Base-by-base conservation (phyloP, 2,797 vertebrate species). In the Psittacula derbiana region DNA sequence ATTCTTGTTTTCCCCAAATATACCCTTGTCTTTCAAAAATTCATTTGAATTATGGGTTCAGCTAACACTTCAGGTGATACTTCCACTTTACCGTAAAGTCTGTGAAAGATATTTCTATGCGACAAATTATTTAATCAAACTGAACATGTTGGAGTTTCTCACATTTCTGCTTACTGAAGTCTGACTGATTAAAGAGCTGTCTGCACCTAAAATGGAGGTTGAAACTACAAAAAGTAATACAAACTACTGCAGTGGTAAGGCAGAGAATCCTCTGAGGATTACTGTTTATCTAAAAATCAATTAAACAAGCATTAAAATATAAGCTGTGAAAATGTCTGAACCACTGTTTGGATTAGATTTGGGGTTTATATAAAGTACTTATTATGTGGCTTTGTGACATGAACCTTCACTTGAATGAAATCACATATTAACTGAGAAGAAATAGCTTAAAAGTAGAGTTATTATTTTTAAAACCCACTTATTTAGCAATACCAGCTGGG, bases 391-490 rank as follows among this genome's bases (percentile, higher is more conserved):
- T 70, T 50, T 79, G 12, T 55, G 74, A 81, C 93, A 90, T 33
- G 17, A 94, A 75, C 50, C 10, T 81, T 61, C 31, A 19, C 27
- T 62, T 80, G 19, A 94, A 66, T 0, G 5, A 52, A 86, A 73
- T 55, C 31, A 23, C 18, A 11, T 38, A 23, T 43, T 74, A 58
- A 1, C 12, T 72, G 8, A 12, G 31, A 12, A 92, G 52, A 80
- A 61, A 2, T 27, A 27, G 8, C 64, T 70, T 79, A 8, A 92
- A 90, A 87, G 11, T 10, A 82, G 44, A 86, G 49, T 1, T 31
- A 23, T 67, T 72, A 20, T 57, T 82, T 38, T 52, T 27, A 78
- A 66, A 3, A 0, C 0, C 0, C 14, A 31, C 12, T 31, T 28
- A 57, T 40, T 61, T 75, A 84, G 10, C 14, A 64, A 4, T 40